Base-by-base conservation (phyloP, 2,888 invertebrate species). In the Venustoraphidia nigricollis region DNA sequence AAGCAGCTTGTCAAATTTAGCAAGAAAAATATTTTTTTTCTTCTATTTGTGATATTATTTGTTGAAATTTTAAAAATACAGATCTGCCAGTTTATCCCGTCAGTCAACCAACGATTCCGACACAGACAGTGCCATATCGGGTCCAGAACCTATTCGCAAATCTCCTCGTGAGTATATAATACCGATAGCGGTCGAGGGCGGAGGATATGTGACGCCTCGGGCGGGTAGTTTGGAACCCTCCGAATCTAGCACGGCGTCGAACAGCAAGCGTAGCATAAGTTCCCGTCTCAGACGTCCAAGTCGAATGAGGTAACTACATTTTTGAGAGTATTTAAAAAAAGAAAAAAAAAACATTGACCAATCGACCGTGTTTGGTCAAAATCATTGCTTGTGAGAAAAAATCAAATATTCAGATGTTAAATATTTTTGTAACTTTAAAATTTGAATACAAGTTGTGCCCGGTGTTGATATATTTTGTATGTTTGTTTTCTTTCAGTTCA, bases 131-230 rank as follows among this genome's bases (percentile, higher is more conserved):
- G 73, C 65, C 55, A 67, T 68, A 10, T 67, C 71, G 8, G 56
- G 62, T 4, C 71, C 72, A 58, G 82, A 84, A 63, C 86, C 88
- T 8, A 89, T 90, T 60, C 81, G 85, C 62, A 91, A 90, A 68
- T 88, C 88, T 10, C 88, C 90, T 11, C 75, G 91, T 41, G 91
- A 92, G 68, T 90, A 88, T 62, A 90, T 92, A 59, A 91, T 92
- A 66, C 91, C 91, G n/a, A 91, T 92, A 60, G 88, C 89, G 13
- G 83, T 91, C 48, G 91, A 92, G 66, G 91, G 90, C 56, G 89
- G 88, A 52, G 90, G 89, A 52, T 87, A 83, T 64, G 83, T 86
- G 8, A 85, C 84, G 27, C 85, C 86, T 27, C 72, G 80, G 50
- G 76, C 77, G 51, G 81, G 84, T 54, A 85, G 86, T 63, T 70